Conservation (phyloP, 2,113 vertebrate genomes). For the Megaceryle maxima region DNA sequence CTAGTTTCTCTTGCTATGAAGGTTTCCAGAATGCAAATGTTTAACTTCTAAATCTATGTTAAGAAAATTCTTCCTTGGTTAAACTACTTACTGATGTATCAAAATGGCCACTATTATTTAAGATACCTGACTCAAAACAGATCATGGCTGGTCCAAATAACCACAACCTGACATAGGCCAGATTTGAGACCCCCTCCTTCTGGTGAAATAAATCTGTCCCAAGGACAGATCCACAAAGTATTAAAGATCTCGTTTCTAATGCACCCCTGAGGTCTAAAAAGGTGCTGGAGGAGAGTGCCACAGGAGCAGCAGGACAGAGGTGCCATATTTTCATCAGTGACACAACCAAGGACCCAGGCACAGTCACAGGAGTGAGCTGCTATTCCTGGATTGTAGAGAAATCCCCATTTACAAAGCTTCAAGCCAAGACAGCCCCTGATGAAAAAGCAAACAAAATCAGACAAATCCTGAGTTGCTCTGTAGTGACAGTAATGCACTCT, state of each 20-base stretch:
- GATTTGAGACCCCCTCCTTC: background rate
- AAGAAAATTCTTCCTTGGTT: background rate
- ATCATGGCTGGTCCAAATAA: background rate
- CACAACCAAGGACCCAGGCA: fast-evolving
- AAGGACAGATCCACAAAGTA: background rate
- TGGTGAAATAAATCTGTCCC: background rate
- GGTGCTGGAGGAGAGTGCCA: background rate
- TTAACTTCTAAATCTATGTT: background rate
- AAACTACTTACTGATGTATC: background rate
- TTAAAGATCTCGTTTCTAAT: background rate
- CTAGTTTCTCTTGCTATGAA: background rate
- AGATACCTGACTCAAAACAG: background rate
- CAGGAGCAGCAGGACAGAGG: background rate
- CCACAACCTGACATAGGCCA: background rate
- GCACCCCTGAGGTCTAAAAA: background rate
- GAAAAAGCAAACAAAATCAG: background rate
- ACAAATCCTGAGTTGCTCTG: background rate
- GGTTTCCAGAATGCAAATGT: background rate
- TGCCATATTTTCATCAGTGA: fast-evolving
- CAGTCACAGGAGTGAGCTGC: background rate
- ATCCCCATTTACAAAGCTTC: background rate
- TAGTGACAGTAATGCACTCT: background rate
- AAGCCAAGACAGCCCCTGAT: background rate
- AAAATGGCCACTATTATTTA: background rate
- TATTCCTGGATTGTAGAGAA: background rate